These are phyloP conservation scores for Beaufortia kweichowensis DNA, from an alignment of 2,113 vertebrate genomes.

Conservation along the genomic window DNA sequence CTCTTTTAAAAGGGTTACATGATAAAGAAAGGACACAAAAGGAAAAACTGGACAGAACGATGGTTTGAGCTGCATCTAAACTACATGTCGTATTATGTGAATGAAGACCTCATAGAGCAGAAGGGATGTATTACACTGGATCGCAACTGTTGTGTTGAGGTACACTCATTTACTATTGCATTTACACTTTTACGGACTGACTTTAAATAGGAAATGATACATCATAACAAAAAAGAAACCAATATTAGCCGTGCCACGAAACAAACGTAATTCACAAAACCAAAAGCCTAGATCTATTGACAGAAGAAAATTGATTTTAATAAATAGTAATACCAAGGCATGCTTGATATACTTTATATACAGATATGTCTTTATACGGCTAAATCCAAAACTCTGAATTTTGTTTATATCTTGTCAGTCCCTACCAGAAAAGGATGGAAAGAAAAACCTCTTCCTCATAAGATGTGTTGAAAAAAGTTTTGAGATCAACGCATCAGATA, in stretches of 20 bases:
- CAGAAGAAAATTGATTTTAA: too few species aligned
- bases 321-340: too few species aligned
- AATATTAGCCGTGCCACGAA: too few species aligned
- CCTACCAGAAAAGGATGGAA: constrained; percentile 92
- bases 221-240: too few species aligned
- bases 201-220: too few species aligned
- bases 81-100: constrained; percentile 87
- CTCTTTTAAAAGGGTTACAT: constrained; percentile 84
- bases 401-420: constrained; percentile 71
- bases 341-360: too few species aligned
- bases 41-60: constrained; percentile 98
- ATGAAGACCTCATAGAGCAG: constrained; percentile 90
- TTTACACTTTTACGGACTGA: too few species aligned
- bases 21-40: constrained; percentile 94
- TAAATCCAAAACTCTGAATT: too few species aligned
- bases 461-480: constrained; percentile 89
- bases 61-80: constrained; percentile 92
- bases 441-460: constrained; percentile 92
- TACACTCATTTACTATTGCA: constrained; percentile 45
- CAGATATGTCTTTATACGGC: too few species aligned
- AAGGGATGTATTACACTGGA: constrained; percentile 89
- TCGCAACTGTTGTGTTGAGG: constrained; percentile 88
- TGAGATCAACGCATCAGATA: constrained; percentile 95
- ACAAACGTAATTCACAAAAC: too few species aligned
- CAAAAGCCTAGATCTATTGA: too few species aligned